Percentiles rank a stretch among this genome's conserved stretches.
Evolutionary conservation across 2,797 vertebrate genomes (phyloP).

Genomic region (Lacerta viridis): DNA sequence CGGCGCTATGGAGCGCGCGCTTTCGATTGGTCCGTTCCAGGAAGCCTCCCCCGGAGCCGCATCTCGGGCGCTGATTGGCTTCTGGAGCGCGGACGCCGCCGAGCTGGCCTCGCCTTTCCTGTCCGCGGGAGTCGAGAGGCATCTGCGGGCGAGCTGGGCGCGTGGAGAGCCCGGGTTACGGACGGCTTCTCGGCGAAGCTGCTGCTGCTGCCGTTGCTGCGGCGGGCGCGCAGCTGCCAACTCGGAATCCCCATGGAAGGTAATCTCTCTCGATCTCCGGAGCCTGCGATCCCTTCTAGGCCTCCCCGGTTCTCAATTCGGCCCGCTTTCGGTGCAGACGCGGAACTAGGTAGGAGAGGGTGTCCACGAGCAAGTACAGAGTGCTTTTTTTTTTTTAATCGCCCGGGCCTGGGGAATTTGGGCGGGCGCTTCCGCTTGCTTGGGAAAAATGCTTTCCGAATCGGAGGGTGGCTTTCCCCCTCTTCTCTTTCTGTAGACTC

Average conservation of each 20-base stretch:
- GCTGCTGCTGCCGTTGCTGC: too few relatives aligned
- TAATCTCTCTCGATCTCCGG: not conserved
- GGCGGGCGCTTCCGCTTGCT: too few relatives aligned
- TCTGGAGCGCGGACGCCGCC: not conserved
- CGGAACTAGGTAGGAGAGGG: too few relatives aligned
- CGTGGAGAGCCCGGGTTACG: not conserved
- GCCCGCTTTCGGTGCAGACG: too few relatives aligned
- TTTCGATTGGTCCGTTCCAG: not conserved
- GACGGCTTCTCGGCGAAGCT: not conserved
- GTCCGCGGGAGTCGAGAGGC: not conserved
- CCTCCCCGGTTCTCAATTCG: too few relatives aligned
- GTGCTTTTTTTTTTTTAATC: too few relatives aligned
- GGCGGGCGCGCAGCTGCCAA: too few relatives aligned
- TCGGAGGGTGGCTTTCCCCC: not conserved
- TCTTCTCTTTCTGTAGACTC: too few relatives aligned
- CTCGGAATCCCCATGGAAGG: constrained; percentile 4
- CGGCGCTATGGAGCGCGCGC: too few relatives aligned
- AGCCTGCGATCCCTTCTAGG: not conserved
- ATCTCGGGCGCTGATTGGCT: constrained; percentile 16
- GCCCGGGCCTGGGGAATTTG: too few relatives aligned
- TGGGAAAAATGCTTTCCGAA: not conserved
- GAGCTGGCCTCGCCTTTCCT: not conserved
- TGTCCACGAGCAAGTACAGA: too few relatives aligned
- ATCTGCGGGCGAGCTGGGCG: too few relatives aligned
- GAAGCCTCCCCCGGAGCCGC: not conserved